Percentiles rank a stretch among this genome's conserved stretches.
phyloP scores from a whole-genome alignment of 2,888 invertebrate genomes.

The Andrena trimmerana region DNA sequence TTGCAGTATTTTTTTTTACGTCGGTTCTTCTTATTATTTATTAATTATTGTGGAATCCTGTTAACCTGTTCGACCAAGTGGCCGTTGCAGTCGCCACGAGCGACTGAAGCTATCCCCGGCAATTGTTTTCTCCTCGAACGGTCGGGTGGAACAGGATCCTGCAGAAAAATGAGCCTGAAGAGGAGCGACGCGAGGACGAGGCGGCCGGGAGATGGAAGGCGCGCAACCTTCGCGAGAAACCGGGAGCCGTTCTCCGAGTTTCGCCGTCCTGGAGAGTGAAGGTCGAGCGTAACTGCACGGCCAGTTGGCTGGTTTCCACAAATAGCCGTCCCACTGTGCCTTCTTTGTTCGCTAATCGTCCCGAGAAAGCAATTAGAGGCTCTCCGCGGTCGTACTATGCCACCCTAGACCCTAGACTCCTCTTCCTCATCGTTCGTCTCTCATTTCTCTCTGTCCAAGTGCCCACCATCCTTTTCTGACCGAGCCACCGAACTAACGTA shows the following conservation, averaged over 20 bases:
- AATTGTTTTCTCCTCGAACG: constrained; percentile 44
- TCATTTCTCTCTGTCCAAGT: neutral
- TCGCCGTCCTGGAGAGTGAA: constrained; percentile 68
- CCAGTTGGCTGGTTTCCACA: constrained; percentile 73
- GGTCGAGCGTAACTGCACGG: constrained; percentile 72
- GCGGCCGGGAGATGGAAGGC: constrained; percentile 43
- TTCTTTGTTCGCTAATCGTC: constrained; percentile 77
- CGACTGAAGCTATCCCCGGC: constrained; percentile 36
- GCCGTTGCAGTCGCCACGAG: neutral
- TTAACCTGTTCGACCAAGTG: too few species aligned
- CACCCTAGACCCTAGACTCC: neutral
- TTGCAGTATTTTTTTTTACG: too few species aligned
- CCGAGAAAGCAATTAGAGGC: constrained; percentile 70
- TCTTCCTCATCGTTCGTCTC: neutral
- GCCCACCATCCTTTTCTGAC: neutral
- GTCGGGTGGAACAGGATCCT: constrained; percentile 52
- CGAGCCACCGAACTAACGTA: neutral
- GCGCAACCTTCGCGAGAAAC: constrained; percentile 67
- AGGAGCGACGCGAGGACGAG: constrained; percentile 29
- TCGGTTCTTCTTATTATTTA: too few species aligned
- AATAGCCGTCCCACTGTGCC: constrained; percentile 73
- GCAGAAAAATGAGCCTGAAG: constrained; percentile 55
- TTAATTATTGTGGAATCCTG: too few species aligned
- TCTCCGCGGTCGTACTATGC: constrained; percentile 38
- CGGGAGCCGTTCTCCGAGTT: constrained; percentile 70